Conservation (phyloP, 1,140 invertebrate genomes). For the Ericerus pela region DNA sequence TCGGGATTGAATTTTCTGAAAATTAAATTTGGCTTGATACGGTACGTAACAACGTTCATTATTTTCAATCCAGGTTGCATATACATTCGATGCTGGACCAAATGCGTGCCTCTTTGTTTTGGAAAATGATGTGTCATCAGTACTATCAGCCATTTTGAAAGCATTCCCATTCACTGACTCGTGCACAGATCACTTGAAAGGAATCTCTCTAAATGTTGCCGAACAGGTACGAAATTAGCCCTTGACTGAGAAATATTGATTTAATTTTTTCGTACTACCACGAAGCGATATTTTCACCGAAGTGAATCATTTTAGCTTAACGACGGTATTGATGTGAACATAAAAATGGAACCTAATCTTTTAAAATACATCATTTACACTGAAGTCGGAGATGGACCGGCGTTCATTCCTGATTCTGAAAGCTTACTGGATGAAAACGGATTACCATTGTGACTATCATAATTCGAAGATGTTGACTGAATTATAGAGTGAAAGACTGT, state of each 20-base stretch:
- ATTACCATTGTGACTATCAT: too few relatives aligned
- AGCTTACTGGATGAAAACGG: conserved; percentile 41
- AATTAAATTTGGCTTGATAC: conserved; percentile 5
- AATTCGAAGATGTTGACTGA: too few relatives aligned
- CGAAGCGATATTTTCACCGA: neutral
- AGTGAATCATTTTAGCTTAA: neutral
- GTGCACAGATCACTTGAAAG: neutral
- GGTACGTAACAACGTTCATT: neutral
- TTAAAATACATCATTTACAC: conserved; percentile 74
- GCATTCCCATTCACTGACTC: conserved; percentile 46
- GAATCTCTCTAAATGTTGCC: neutral
- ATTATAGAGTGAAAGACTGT: too few relatives aligned
- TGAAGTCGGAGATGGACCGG: conserved; percentile 54
- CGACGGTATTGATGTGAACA: neutral
- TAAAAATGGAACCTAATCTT: conserved; percentile 31
- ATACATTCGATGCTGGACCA: conserved; percentile 95
- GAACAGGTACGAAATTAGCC: neutral
- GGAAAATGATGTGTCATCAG: conserved; percentile 52
- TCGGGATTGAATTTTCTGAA: conserved; percentile 26
- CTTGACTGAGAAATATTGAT: neutral
- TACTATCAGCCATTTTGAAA: conserved; percentile 48
- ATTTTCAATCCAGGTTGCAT: conserved; percentile 48
- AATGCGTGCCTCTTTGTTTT: conserved; percentile 85
- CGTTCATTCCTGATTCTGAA: conserved; percentile 33
- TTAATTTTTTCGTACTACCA: neutral